These are phyloP conservation scores for Malthinus seriepunctatus DNA, from an alignment of 2,888 invertebrate species.

Conservation along the genomic window DNA sequence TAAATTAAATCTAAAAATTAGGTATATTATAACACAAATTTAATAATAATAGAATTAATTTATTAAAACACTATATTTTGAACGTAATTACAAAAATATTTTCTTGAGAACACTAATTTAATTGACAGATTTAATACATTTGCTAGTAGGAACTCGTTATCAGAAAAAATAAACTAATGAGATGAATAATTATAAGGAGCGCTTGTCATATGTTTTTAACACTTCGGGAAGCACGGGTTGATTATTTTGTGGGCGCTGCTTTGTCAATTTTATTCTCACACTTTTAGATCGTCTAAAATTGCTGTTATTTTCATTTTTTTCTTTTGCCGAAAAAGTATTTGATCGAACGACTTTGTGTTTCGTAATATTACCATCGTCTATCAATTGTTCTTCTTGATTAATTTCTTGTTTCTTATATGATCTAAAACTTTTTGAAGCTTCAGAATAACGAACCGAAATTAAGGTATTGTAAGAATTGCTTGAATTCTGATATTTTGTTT, in stretches of 20 bases:
- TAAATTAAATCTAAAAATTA: too few species aligned
- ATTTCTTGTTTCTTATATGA: background rate
- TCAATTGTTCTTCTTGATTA: background rate
- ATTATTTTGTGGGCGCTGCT: constrained; percentile 36
- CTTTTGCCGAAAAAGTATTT: background rate
- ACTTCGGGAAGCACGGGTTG: constrained; percentile 43
- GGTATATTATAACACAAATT: too few species aligned
- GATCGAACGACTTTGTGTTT: constrained; percentile 8
- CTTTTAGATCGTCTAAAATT: constrained; percentile 36
- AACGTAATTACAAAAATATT: too few species aligned
- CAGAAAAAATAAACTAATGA: background rate
- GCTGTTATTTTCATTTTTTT: background rate
- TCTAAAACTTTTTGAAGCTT: constrained; percentile 11
- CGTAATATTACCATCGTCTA: background rate
- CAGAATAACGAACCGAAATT: constrained; percentile 24
- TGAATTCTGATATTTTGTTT: constrained; percentile 18
- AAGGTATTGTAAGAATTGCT: constrained; percentile 28
- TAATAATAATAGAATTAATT: too few species aligned
- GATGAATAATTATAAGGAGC: background rate
- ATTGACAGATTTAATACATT: background rate
- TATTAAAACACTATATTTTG: too few species aligned
- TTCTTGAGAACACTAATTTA: background rate
- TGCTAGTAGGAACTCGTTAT: background rate
- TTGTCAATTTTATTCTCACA: constrained; percentile 39
- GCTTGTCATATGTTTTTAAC: constrained; percentile 43